Conservation (phyloP, 2,888 invertebrate genomes). For the Chrysodeixis includens region DNA sequence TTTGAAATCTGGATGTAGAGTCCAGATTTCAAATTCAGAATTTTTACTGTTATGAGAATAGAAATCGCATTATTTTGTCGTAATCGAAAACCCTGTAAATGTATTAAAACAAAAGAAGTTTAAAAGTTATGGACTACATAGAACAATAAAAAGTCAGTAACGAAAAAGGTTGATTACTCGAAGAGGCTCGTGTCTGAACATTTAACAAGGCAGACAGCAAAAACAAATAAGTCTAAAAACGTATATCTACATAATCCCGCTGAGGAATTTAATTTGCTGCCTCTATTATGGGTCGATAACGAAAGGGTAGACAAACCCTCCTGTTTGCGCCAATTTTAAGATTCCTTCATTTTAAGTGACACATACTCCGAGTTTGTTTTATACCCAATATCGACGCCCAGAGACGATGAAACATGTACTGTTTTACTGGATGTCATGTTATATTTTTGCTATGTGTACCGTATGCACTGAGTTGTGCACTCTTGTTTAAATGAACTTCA, state of each 20-base stretch:
- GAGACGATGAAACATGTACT: no score
- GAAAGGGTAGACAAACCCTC: constrained; percentile 7
- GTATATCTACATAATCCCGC: neutral
- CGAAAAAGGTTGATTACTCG: neutral
- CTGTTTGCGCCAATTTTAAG: constrained; percentile 7
- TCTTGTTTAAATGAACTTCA: no score
- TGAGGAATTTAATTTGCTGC: constrained; percentile 7
- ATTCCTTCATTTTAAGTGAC: constrained; percentile 1
- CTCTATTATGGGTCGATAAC: constrained; percentile 5
- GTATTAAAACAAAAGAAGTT: no score
- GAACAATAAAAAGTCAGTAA: neutral
- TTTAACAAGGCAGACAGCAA: constrained; percentile 3
- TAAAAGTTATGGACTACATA: no score
- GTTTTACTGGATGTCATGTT: no score
- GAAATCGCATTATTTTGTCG: no score
- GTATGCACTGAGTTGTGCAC: no score
- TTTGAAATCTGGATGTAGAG: no score
- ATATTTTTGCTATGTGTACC: no score
- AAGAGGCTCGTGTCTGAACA: constrained; percentile 1
- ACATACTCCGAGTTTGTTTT: constrained; percentile 4
- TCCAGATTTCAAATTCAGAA: no score
- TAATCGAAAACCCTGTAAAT: no score
- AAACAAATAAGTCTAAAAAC: constrained; percentile 6
- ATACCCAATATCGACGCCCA: neutral
- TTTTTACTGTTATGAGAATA: no score